Conservation (phyloP, 2,888 invertebrate genomes). For the Drosophila helvetica region DNA sequence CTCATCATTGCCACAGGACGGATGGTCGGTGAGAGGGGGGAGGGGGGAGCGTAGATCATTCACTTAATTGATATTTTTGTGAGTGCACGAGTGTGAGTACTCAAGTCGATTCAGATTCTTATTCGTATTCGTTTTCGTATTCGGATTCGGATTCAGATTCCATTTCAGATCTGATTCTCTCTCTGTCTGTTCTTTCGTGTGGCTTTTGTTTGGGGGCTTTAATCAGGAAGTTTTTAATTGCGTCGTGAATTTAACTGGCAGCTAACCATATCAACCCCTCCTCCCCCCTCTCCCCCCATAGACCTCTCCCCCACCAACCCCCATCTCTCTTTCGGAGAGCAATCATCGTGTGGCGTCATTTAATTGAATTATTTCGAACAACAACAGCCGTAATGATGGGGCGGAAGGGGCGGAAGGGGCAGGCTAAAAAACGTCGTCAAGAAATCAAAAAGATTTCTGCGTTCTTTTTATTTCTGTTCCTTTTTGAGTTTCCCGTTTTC, state of each 20-base stretch:
- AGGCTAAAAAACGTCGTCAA: constrained; percentile 49
- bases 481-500: constrained; percentile 16
- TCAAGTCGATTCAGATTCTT: constrained; percentile 12
- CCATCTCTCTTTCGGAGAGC: constrained; percentile 32
- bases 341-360: constrained; percentile 67
- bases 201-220: constrained; percentile 69
- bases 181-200: constrained; percentile 22
- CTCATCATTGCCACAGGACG: constrained; percentile 31
- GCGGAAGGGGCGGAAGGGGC: no score
- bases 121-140: constrained; percentile 7
- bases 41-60: not conserved
- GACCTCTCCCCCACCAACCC: constrained; percentile 6
- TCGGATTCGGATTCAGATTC: constrained; percentile 30
- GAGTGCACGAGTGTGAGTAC: constrained; percentile 19
- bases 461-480: constrained; percentile 41
- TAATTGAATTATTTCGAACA: constrained; percentile 75
- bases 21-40: not conserved
- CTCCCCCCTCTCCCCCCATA: not conserved
- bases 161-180: constrained; percentile 16
- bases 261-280: constrained; percentile 56
- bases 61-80: constrained; percentile 66
- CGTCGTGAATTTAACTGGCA: constrained; percentile 71
- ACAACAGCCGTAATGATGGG: constrained; percentile 36
- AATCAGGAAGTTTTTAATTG: constrained; percentile 77
- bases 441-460: constrained; percentile 67